These are phyloP conservation scores for Ganaspis brasiliensis DNA, from an alignment of 2,888 invertebrate species.

Conservation along the genomic window DNA sequence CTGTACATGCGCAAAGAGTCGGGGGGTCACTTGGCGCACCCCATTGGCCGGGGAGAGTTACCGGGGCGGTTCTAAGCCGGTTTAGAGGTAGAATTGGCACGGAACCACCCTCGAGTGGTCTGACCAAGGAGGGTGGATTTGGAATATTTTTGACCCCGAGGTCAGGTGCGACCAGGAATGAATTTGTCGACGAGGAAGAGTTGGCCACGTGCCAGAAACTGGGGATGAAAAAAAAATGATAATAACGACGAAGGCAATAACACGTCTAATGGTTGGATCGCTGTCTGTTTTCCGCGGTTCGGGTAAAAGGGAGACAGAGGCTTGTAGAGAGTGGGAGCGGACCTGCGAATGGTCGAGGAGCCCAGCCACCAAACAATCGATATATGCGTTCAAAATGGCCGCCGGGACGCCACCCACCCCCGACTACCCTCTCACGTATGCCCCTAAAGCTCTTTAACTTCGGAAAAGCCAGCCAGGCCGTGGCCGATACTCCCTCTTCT, in stretches of 20 bases:
- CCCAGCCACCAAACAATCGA: slow-evolving; percentile 81
- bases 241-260: slow-evolving; percentile 22
- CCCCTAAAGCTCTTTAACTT: slow-evolving; percentile 78
- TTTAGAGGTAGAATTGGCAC: slow-evolving; percentile 76
- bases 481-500: slow-evolving; percentile 61
- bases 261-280: slow-evolving; percentile 37
- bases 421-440: slow-evolving; percentile 75
- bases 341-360: slow-evolving; percentile 79
- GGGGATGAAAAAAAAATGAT: slow-evolving; percentile 7
- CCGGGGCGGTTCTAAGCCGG: slow-evolving; percentile 79
- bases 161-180: slow-evolving; percentile 64
- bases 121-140: slow-evolving; percentile 55
- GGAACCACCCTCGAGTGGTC: slow-evolving; percentile 64
- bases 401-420: slow-evolving; percentile 79
- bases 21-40: slow-evolving; percentile 70
- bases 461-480: slow-evolving; percentile 74
- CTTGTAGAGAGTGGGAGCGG: slow-evolving; percentile 50
- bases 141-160: slow-evolving; percentile 62
- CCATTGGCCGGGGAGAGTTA: slow-evolving; percentile 75
- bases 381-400: slow-evolving; percentile 81
- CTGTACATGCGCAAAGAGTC: slow-evolving; percentile 75
- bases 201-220: slow-evolving; percentile 61
- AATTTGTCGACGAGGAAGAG: slow-evolving; percentile 46
- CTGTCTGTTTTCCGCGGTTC: slow-evolving; percentile 49
- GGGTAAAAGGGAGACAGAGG: slow-evolving; percentile 53